Evolutionary conservation across 2,113 vertebrate species (phyloP).

Genomic region (Gopherus flavomarginatus): DNA sequence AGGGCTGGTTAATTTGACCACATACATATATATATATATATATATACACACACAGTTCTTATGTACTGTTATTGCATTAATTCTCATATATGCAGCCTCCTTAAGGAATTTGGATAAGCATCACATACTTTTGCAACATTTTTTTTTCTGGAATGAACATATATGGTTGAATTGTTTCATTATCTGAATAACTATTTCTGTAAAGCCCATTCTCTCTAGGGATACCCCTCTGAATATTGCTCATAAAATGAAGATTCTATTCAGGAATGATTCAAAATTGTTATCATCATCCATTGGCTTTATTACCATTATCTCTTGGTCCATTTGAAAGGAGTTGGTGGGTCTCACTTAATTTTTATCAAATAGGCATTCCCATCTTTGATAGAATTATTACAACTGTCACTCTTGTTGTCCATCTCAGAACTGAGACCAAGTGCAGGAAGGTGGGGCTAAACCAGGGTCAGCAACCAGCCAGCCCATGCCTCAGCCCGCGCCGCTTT

Average conservation of each 20-base stretch:
- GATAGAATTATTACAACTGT: neutral
- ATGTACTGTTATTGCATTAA: slow-evolving; percentile 37
- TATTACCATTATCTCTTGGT: slow-evolving; percentile 32
- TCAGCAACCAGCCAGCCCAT: no score
- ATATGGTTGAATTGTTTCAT: neutral
- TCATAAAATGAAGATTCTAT: slow-evolving; percentile 44
- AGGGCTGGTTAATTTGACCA: slow-evolving; percentile 45
- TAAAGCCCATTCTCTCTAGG: slow-evolving; percentile 35
- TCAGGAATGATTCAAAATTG: slow-evolving; percentile 16
- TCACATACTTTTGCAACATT: neutral
- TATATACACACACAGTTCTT: slow-evolving; percentile 17
- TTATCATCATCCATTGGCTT: slow-evolving; percentile 40
- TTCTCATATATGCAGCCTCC: neutral
- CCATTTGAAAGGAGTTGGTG: slow-evolving; percentile 52
- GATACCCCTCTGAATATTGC: neutral
- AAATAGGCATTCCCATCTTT: neutral
- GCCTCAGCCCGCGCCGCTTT: no score
- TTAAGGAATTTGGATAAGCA: slow-evolving; percentile 43
- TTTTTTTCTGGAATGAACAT: neutral
- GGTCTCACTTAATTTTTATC: slow-evolving; percentile 38
- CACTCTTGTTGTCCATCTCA: neutral
- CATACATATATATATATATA: neutral
- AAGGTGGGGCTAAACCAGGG: neutral
- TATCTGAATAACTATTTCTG: neutral
- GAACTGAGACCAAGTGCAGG: neutral